Base-by-base conservation (phyloP, 1,140 invertebrate species). In the Zaprionus lachaisei region DNA sequence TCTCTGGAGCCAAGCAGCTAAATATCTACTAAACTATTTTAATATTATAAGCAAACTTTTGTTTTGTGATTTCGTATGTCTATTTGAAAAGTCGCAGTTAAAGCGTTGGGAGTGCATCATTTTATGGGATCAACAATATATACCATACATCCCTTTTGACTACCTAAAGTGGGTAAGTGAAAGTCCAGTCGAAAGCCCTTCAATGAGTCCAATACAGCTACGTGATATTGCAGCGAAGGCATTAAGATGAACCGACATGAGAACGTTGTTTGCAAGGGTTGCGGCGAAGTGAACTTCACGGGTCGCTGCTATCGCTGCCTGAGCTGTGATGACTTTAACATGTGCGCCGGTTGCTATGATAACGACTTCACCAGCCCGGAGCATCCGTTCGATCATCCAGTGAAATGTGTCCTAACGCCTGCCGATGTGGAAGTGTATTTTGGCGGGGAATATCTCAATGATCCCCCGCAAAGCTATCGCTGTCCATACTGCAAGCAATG, bases 341-440 rank as follows among this genome's bases (percentile, higher is more conserved):
- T 89, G 14, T 89, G 85, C 7, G 72, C 67, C 4, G 79, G 72
- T 3, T 89, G 85, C 64, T 89, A 89, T 38, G 79, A 85, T 1
- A 61, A 31, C 9, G 85, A 89, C 57, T 89, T 75, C 15, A 77
- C 85, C 22, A 85, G 66, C 7, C 38, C 47, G 2, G 51, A 71
- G 5, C 85, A 89, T 82, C 85, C 22, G 6, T 89, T 91, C 38
- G 85, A 89, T 73, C 85, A 89, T 78, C 85, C 85, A 31, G 79
- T 89, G 5, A 80, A 82, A 44, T 89, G 85, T 51, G 38, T 89
- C 6, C 57, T 61, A 5, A 89, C 82, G 26, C 58, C 60, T 7
- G 51, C 81, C 1, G 85, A 90, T 49, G 56, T 89, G 14, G 86
- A 89, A 31, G 49, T 90, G 0, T 89, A 90, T 34, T 89, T 89